Conservation (phyloP, 2,888 invertebrate species). For the Ernsta delagoae region DNA sequence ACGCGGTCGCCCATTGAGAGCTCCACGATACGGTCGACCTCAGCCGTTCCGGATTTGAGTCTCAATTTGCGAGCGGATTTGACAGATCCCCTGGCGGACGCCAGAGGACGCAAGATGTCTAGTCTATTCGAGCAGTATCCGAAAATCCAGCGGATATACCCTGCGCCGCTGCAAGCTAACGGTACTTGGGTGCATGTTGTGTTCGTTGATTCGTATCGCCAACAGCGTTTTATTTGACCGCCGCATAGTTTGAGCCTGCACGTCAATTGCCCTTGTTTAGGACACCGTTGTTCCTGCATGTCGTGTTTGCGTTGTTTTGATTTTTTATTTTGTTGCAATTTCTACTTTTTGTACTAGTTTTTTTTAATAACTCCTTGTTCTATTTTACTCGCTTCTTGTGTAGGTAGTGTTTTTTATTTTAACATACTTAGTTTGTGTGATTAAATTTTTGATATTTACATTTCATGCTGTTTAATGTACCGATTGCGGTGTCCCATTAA, state of each 20-base stretch:
- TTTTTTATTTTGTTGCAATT: conserved; percentile 58
- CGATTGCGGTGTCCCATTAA: conserved; percentile 28
- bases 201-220: conserved; percentile 53
- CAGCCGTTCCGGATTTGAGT: conserved; percentile 68
- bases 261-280: conserved; percentile 69
- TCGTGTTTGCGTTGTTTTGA: conserved; percentile 65
- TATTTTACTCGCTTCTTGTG: conserved; percentile 52
- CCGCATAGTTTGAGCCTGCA: conserved; percentile 66
- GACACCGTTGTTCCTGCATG: conserved; percentile 70
- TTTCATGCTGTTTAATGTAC: conserved; percentile 34
- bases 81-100: conserved; percentile 71
- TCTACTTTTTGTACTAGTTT: conserved; percentile 48
- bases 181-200: conserved; percentile 74
- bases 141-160: conserved; percentile 91
- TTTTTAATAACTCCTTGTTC: conserved; percentile 45
- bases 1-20: conserved; percentile 82
- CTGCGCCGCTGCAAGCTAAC: conserved; percentile 84
- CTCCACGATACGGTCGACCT: conserved; percentile 74
- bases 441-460: conserved; percentile 47
- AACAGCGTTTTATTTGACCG: conserved; percentile 59
- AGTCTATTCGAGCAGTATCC: conserved; percentile 90
- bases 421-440: conserved; percentile 23
- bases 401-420: conserved; percentile 28
- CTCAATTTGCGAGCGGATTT: conserved; percentile 72
- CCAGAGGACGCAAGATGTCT: conserved; percentile 86